Percentiles rank a stretch among this genome's conserved stretches.
Conservation (phyloP, 2,888 invertebrate genomes). For the Nemapogon koenigi region DNA sequence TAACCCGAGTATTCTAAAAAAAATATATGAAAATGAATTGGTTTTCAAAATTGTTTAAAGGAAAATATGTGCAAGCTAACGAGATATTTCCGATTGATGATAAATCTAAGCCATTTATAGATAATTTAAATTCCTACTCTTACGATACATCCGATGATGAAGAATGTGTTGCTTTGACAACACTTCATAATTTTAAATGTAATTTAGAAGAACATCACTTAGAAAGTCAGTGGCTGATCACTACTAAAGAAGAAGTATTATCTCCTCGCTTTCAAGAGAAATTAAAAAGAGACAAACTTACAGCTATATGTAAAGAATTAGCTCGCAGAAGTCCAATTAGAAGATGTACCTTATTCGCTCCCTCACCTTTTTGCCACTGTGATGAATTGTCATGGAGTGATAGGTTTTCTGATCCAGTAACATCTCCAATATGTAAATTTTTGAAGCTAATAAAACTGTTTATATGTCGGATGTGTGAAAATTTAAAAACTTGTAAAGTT, state of each 20-base stretch:
- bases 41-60: conserved; percentile 70
- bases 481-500: conserved; percentile 25
- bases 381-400: conserved; percentile 24
- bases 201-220: conserved; percentile 34
- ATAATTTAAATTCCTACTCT: neutral
- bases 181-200: conserved; percentile 45
- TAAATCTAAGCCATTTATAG: neutral
- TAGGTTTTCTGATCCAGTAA: no score
- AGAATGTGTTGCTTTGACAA: conserved; percentile 43
- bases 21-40: conserved; percentile 63
- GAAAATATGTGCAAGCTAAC: conserved; percentile 53
- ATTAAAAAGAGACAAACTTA: conserved; percentile 31
- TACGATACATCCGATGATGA: conserved; percentile 11
- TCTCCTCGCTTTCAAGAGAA: conserved; percentile 40
- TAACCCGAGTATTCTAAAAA: no score
- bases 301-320: conserved; percentile 31
- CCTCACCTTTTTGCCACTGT: conserved; percentile 43
- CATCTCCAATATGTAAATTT: conserved; percentile 1
- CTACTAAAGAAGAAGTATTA: conserved; percentile 33
- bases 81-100: conserved; percentile 14
- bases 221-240: conserved; percentile 50
- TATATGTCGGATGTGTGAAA: conserved; percentile 23
- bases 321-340: conserved; percentile 25
- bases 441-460: conserved; percentile 19
- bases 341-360: conserved; percentile 29